Base-by-base conservation (phyloP, 2,888 invertebrate genomes). In the Pandemis corylana region DNA sequence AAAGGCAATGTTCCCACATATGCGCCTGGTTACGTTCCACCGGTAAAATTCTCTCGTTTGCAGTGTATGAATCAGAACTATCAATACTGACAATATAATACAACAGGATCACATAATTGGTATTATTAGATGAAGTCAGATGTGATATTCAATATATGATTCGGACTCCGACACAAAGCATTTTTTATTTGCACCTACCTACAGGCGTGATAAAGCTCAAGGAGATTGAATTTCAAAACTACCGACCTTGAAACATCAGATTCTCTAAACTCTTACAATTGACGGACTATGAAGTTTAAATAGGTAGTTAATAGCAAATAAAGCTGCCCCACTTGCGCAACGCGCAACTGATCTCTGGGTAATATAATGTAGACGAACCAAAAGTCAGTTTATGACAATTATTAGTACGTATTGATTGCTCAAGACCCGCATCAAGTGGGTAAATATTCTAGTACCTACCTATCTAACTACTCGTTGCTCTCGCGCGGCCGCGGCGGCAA, bases 241-340 rank as follows among this genome's bases (percentile, higher is more conserved):
- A 56, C 53, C 82, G 87, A 89, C 91, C 91, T 91, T 91, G 87
- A 88, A 84, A 83, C 87, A 62, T 89, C 88, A 87, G 87, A 90
- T 89, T 88, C 90, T 87, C 86, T 86, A 86, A 88, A 90, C 90
- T 90, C 90, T 90, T 91, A 91, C 90, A 88, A 88, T 89, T 80
- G 81, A 83, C 81, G 71, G 63, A 83, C 79, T 81, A 82, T 84
- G 82, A 81, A 82, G 82, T 83, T 78, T 82, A 81, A 80, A 83
- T 87, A 84, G 83, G 81, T 81, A 81, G 82, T 80, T 82, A 80
- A 59, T 77, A 83, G 81, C 85, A 85, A 86, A 68, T 87, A 72
- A 56, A 65, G 15, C 44, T 64, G 28, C n/a, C 71, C 42, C 28
- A 36, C 12, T 65, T 70, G 61, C 66, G 63, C 71, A 77, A 77